Evolutionary conservation across 1,140 invertebrate species (phyloP).

Genomic region (Macrobrachium nipponense): DNA sequence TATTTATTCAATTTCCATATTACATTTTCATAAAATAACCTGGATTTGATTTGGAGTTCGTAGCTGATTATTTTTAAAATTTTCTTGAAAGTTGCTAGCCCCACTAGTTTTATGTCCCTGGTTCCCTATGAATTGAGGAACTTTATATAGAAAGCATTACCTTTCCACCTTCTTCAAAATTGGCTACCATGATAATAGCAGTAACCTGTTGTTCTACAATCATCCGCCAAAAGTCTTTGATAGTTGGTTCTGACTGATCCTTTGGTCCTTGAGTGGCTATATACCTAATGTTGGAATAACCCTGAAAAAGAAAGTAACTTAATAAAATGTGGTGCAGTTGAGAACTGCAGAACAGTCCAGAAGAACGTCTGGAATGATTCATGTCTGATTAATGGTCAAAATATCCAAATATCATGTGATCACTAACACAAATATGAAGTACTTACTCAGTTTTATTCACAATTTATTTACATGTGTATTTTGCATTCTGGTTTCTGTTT

Average conservation of each 20-base stretch:
- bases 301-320: background rate
- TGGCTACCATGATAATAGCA: slow-evolving; percentile 39
- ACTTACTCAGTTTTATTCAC: background rate
- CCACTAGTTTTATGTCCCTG: background rate
- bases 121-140: background rate
- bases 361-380: no score
- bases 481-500: background rate
- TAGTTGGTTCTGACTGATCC: slow-evolving; percentile 18
- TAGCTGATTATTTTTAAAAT: no score
- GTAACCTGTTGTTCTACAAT: slow-evolving; percentile 32
- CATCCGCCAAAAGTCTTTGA: slow-evolving; percentile 50
- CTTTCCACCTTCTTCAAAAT: slow-evolving; percentile 40
- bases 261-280: slow-evolving; percentile 55
- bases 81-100: background rate
- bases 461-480: background rate
- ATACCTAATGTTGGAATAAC: slow-evolving; percentile 20
- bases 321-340: background rate
- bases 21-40: no score
- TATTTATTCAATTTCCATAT: background rate
- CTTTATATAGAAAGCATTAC: slow-evolving; percentile 5
- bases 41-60: no score
- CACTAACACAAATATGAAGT: no score
- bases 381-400: no score
- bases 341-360: background rate
- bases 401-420: no score